Base-by-base conservation (phyloP, 2,888 invertebrate species). In the Cybosia mesomella region DNA sequence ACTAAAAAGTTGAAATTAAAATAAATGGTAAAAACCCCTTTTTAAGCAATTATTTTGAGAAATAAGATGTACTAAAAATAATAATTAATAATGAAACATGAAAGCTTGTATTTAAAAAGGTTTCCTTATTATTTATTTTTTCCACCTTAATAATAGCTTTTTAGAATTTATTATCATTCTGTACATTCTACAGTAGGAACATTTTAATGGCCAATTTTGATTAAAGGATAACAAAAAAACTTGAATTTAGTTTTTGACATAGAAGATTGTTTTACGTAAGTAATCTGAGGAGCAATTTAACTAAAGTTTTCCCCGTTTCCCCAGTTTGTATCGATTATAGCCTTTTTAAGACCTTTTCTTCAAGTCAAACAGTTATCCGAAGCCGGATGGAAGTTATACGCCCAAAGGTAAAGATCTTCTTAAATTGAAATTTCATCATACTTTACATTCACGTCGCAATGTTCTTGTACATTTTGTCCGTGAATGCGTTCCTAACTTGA, bases 321-420 rank as follows among this genome's bases (percentile, higher is more conserved):
- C 2, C 55, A 43, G 13, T 43, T 64, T 58, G 15, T 32, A 67
- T 70, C 68, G 67, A 76, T 73, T 70, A 68, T 43, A 68, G 66
- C 61, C 68, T 65, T 72, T 70, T 75, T 73, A 58, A 67, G 64
- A 63, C 63, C 49, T 70, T 69, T 54, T 32, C 43, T 39, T 63
- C 54, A 74, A 78, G 65, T 80, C 70, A 81, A 78, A 75, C 68
- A 76, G 67, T 70, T 62, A 67, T 60, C 60, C 62, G 60, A 64
- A 18, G 54, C 72, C 61, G 54, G 32, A 71, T 36, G 58, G 68
- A 73, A 75, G 68, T 36, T 62, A 18, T 53, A 59, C 61, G 32
- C 49, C n/a, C 49, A n/a, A 49, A 49, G 49, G 49, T 49, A 9
- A 49, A n/a, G n/a, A 49, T 49, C 21, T 68, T n/a, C 68, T 65